Evolutionary conservation across 1,140 invertebrate species (phyloP).

Genomic region (Drosophila aff.): DNA sequence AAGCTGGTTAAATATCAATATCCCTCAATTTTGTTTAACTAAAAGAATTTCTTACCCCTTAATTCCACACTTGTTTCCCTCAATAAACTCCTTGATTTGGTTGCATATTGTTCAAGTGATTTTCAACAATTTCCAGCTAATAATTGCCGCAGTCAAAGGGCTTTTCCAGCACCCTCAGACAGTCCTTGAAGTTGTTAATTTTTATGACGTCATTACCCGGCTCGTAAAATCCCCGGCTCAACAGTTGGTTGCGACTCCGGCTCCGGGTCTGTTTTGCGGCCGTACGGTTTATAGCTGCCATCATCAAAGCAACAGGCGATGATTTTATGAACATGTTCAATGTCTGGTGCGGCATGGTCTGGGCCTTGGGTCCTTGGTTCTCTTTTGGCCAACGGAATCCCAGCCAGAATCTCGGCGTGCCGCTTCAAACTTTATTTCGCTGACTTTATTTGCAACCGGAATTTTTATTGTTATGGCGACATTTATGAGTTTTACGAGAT

Average conservation of each 20-base stretch:
- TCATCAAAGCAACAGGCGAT: conserved; percentile 66
- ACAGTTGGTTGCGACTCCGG: conserved; percentile 67
- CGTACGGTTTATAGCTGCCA: conserved; percentile 46
- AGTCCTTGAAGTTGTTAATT: conserved; percentile 79
- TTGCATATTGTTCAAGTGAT: conserved; percentile 10
- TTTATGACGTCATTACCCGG: conserved; percentile 84
- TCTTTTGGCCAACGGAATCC: conserved; percentile 28
- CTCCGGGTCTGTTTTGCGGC: conserved; percentile 23
- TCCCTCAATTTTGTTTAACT: too few species aligned
- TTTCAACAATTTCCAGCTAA: conserved; percentile 48
- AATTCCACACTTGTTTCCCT: conserved; percentile 29
- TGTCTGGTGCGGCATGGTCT: conserved; percentile 37
- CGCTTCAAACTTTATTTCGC: conserved; percentile 63
- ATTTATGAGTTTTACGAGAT: conserved; percentile 77
- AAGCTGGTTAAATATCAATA: not conserved
- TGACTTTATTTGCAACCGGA: conserved; percentile 78
- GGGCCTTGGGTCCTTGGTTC: conserved; percentile 5
- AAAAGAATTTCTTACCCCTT: not conserved
- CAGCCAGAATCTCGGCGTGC: conserved; percentile 51
- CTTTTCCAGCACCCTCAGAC: conserved; percentile 27
- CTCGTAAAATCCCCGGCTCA: conserved; percentile 78
- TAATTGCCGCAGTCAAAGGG: conserved; percentile 54
- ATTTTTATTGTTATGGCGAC: conserved; percentile 81
- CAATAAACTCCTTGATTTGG: not conserved
- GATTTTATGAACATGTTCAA: conserved; percentile 77